Conservation (phyloP, 2,113 vertebrate species). For the Microcebus tavaratra region DNA sequence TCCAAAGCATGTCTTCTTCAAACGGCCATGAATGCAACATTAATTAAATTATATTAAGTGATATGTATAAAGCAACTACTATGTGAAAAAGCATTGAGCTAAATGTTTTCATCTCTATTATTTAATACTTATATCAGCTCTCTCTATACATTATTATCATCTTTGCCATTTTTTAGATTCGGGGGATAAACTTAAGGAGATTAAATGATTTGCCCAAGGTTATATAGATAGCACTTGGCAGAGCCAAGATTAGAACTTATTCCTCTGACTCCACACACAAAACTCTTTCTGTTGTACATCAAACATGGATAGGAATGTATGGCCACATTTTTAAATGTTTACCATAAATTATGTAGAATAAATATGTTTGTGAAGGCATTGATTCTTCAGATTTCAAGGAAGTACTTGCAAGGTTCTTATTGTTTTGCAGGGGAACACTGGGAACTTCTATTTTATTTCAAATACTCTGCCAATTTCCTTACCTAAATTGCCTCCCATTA, state of each 20-base stretch:
- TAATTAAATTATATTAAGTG: background rate
- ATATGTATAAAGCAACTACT: background rate
- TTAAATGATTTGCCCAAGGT: background rate
- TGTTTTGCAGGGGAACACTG: constrained; percentile 25
- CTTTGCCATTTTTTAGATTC: constrained; percentile 5
- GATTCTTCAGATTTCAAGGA: constrained; percentile 26
- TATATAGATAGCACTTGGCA: background rate
- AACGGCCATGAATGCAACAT: background rate
- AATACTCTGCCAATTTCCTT: constrained; percentile 66
- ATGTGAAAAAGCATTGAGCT: background rate
- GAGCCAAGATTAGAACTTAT: background rate
- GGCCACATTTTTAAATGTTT: background rate
- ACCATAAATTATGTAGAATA: background rate
- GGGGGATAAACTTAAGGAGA: background rate
- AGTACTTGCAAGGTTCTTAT: background rate
- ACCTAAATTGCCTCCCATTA: constrained; percentile 64
- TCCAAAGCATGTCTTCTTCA: background rate
- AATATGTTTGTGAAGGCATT: background rate
- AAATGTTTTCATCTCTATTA: background rate
- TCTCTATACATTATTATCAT: background rate
- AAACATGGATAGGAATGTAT: background rate
- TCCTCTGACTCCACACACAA: constrained; percentile 2
- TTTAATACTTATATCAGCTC: background rate
- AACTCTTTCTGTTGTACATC: background rate
- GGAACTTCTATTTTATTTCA: constrained; percentile 62